phyloP scores from a whole-genome alignment of 2,888 invertebrate species.

The Stenichneumon culpator region DNA sequence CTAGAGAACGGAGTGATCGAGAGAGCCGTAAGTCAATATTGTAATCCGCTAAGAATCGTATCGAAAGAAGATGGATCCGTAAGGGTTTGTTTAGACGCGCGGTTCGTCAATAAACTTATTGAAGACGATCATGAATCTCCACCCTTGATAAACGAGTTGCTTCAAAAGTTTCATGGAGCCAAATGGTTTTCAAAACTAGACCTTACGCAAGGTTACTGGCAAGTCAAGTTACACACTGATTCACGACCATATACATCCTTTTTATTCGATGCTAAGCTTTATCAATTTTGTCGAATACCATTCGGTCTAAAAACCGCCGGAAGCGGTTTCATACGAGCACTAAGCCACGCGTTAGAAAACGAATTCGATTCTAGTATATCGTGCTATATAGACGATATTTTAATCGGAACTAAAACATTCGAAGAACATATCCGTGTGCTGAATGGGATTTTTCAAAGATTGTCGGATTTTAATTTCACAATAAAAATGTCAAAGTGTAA shows the following conservation, averaged over 20 bases:
- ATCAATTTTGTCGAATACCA: conserved; percentile 75
- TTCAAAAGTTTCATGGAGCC: conserved; percentile 58
- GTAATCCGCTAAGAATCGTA: neutral
- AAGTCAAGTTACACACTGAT: conserved; percentile 40
- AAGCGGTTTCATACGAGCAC: conserved; percentile 15
- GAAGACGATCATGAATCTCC: neutral
- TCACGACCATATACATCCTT: conserved; percentile 70
- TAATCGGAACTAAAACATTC: conserved; percentile 64
- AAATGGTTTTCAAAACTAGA: neutral
- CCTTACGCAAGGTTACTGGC: neutral
- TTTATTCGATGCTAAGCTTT: conserved; percentile 66
- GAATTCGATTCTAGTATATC: neutral
- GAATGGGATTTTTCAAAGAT: neutral
- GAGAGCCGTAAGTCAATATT: neutral
- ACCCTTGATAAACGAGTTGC: conserved; percentile 24
- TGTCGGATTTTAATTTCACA: conserved; percentile 41
- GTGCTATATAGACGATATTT: conserved; percentile 50
- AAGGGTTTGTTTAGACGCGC: neutral
- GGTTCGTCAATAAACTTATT: neutral
- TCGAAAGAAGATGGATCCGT: neutral
- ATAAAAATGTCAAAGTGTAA: neutral
- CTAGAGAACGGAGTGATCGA: neutral
- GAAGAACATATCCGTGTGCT: conserved; percentile 69
- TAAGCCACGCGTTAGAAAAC: conserved; percentile 40
- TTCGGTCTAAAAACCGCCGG: conserved; percentile 68